These are phyloP conservation scores for Rhagoletis pomonella DNA, from an alignment of 1,140 invertebrate species.

Conservation along the genomic window DNA sequence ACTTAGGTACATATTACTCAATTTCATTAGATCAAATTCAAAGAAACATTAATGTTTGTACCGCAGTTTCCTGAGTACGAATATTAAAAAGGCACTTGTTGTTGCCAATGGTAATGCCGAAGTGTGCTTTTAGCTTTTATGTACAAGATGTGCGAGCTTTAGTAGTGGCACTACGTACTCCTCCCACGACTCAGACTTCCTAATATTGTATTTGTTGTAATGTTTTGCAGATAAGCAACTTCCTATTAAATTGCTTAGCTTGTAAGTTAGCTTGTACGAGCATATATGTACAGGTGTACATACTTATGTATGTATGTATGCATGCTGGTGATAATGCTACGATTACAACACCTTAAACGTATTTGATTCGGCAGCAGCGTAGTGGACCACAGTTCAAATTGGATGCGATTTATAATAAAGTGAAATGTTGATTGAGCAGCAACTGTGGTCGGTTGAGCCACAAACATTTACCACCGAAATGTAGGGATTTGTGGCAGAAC, in stretches of 20 bases:
- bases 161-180: too few species aligned
- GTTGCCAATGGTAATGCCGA: not conserved
- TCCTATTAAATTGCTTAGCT: not conserved
- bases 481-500: not conserved
- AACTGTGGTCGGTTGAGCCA: not conserved
- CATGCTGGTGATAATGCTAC: not conserved
- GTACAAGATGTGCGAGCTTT: not conserved
- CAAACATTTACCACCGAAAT: not conserved
- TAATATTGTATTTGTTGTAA: too few species aligned
- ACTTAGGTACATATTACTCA: not conserved
- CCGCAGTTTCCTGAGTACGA: not conserved
- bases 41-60: not conserved
- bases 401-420: conserved; percentile 20
- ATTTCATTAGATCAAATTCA: conserved; percentile 14
- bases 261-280: not conserved
- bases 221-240: too few species aligned
- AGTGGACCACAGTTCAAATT: not conserved
- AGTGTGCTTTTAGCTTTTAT: not conserved
- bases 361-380: not conserved
- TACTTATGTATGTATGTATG: not conserved
- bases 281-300: too few species aligned
- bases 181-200: too few species aligned
- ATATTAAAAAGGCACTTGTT: not conserved
- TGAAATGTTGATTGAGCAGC: not conserved
- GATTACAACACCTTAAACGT: conserved; percentile 5